These are phyloP conservation scores for Drosophila cognata DNA, from an alignment of 2,888 invertebrate genomes.

Conservation along the genomic window DNA sequence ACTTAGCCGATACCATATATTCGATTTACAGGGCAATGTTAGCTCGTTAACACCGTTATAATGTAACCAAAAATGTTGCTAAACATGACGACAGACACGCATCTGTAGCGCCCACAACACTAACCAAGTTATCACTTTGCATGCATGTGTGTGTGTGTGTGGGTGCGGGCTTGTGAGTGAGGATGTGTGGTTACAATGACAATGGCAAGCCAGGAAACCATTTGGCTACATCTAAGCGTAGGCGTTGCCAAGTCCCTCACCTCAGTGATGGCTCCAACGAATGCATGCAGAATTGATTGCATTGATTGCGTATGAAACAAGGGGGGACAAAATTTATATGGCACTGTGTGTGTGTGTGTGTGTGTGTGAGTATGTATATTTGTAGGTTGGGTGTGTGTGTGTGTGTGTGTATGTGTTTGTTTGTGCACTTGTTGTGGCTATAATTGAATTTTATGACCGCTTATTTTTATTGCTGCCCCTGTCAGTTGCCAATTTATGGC, in stretches of 20 bases:
- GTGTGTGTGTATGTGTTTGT: conserved; percentile 29
- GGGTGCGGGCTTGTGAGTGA: conserved; percentile 7
- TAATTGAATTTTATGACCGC: conserved; percentile 79
- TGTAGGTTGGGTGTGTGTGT: not conserved
- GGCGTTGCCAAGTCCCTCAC: not conserved
- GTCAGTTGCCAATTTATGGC: conserved; percentile 74
- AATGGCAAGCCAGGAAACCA: conserved; percentile 42
- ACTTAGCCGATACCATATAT: not conserved
- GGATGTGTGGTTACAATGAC: conserved; percentile 45
- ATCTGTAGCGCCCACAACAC: conserved; percentile 11
- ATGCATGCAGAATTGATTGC: conserved; percentile 74
- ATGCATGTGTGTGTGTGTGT: conserved; percentile 15
- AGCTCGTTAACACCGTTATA: conserved; percentile 38
- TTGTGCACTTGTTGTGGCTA: conserved; percentile 75
- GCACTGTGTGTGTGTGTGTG: conserved; percentile 20
- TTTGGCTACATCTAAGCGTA: conserved; percentile 38
- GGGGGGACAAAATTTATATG: conserved; percentile 9
- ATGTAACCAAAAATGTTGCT: conserved; percentile 62
- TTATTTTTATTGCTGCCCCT: conserved; percentile 72
- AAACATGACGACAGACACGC: conserved; percentile 25
- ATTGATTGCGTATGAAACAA: conserved; percentile 58
- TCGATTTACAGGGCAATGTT: not conserved
- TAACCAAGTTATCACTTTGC: conserved; percentile 57
- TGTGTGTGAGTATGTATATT: conserved; percentile 21
- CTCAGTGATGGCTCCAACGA: conserved; percentile 11